These are phyloP conservation scores for Solenopsis fugax DNA, from an alignment of 1,140 invertebrate genomes.

Conservation along the genomic window DNA sequence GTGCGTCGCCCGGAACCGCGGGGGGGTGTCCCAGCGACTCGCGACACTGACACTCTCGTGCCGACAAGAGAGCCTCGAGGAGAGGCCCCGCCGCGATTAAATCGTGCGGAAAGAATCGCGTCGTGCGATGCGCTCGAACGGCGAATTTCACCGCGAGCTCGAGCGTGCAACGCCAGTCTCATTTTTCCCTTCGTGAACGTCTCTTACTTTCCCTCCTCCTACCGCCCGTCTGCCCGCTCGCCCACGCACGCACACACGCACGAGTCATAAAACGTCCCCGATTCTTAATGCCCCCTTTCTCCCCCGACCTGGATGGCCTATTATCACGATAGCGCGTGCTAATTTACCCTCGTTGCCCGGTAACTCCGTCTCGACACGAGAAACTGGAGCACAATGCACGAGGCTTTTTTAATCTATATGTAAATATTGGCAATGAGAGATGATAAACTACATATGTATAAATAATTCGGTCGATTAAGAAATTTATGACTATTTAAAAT, in stretches of 20 bases:
- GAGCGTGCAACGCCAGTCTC: background rate
- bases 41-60: constrained; percentile 73
- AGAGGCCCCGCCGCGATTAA: background rate
- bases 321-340: constrained; percentile 27
- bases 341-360: constrained; percentile 53
- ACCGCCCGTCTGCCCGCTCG: background rate
- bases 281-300: constrained; percentile 4
- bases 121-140: background rate
- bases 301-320: background rate
- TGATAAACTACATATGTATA: too few relatives aligned
- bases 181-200: background rate
- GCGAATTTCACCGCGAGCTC: background rate
- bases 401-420: background rate
- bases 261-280: constrained; percentile 42
- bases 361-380: constrained; percentile 42
- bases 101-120: background rate
- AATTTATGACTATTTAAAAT: background rate
- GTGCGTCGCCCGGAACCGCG: constrained; percentile 5
- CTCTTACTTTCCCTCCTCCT: background rate
- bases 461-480: constrained; percentile 8
- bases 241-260: background rate
- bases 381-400: constrained; percentile 1
- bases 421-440: background rate
- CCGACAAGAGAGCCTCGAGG: background rate
- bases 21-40: constrained; percentile 2